Evolutionary conservation across 1,140 invertebrate genomes (phyloP), one percentile per base, ranked within the genome.

Genomic region (Chionoecetes opilio): DNA sequence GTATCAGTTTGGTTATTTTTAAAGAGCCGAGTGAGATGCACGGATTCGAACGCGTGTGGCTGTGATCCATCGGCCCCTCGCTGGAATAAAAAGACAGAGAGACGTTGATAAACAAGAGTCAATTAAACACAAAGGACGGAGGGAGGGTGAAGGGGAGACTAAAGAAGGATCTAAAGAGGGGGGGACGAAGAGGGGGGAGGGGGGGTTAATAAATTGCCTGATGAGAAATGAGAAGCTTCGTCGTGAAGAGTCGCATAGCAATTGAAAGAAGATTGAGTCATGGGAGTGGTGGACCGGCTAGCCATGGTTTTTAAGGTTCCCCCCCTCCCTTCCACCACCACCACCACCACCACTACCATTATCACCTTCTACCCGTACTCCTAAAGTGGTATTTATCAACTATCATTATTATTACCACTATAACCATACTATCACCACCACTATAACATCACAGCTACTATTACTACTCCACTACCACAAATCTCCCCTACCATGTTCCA

Each of bases 61-160:
- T 92, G 86, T 95, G 94, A 95, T 95, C 90, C 94, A 95, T 92
- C 41, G 94, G 82, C 90, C 94, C 94, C 94, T 95, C 90, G 41
- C 84, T 89, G 46, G 90, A 91, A 87, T 38, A 92, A 95, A 92
- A 95, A 95, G 94, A 95, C 94, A 95, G 75, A 92, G 94, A 92
- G 94, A 95, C 94, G 94, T 95, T 95, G 94, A 95, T 95, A 95
- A 95, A 95, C 94, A 95, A 95, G 94, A 95, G 94, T 95, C 94
- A 95, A 95, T 95, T 95, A 95, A 95, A 95, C 94, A 95, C 94
- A 95, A 95, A 95, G 82, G 94, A 31, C 34, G 38, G 89, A 46
- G 84, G 94, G 90, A 94, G 63, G 89, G 46, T 82, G 75, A 29
- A 91, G 93, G 88, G 88, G 75, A 91, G 90, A 92, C 89, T 92